Evolutionary conservation across 1,140 invertebrate species (phyloP), one percentile per base, ranked within the genome.

Genomic region (Chrysomallon squamiferum): DNA sequence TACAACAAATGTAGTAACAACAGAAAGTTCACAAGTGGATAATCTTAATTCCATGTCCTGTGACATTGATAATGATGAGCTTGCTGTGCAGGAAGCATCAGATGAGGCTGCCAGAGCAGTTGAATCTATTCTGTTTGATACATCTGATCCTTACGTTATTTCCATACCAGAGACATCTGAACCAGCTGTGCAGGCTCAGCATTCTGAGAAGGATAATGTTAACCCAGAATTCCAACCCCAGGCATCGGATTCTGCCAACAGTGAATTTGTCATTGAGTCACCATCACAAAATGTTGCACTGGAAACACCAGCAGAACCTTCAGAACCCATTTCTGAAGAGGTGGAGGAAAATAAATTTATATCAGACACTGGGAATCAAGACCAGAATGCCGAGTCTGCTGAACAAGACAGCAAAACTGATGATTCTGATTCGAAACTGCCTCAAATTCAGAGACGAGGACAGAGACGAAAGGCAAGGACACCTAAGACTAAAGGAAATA

Each of bases 81-180:
- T 56, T 18, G 67, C 62, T 13, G 47, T 65, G 35, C 67, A 62
- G 57, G 71, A 58, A 27, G 71, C 71, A 33, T 73, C 71, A 22
- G 73, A 77, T 72, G 75, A 77, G 59, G 67, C 73, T 7, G 69
- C 68, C 0, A 68, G 70, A 38, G 75, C 75, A 38, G 69, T 73
- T 5, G 69, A 73, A 56, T 71, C 69, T 25, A 41, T 77, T 3
- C 47, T 73, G 32, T 25, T 22, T 38, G 58, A 45, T 9, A 25
- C n/a, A 22, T 43, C 41, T 22, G 58, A 59, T 43, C 32, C 35
- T 38, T 38, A 38, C 35, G 35, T 38, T 38, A 38, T 38, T 38
- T 38, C 35, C 15, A 38, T 38, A 15, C 35, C 35, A 38, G 35
- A 38, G 15, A 15, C 35, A 5, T 7, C 35, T 38, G 35, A 38